Evolutionary conservation across 2,888 invertebrate genomes (phyloP), one percentile per base, ranked within the genome.

Genomic region (Leistus spinibarbis): DNA sequence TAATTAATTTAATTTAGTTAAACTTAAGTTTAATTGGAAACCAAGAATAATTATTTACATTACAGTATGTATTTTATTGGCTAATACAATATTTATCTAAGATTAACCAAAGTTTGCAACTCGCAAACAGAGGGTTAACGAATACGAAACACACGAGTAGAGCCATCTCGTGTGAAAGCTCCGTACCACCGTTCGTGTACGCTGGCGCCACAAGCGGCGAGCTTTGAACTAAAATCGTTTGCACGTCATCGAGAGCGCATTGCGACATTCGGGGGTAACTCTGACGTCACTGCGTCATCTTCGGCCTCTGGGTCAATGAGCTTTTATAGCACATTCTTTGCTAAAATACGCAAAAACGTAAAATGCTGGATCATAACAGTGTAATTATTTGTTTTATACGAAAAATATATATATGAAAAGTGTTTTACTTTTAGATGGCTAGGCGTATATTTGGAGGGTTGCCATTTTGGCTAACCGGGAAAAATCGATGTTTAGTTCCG

Each of bases 211-310:
- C 66, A 19, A 57, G 17, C 24, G 64, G 66, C 17, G 64, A 69
- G 68, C 69, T 75, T 75, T 69, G 69, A 54, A 75, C 75, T 75
- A 75, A 23, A 24, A 69, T 27, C 19, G 17, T 20, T 16, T 23
- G 19, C 19, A 73, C 73, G 73, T 73, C 73, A 73, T 62, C 56
- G 68, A 54, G 64, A 69, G 64, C 75, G 75, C 75, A 75, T 63
- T 75, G 75, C 75, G 75, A 64, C 66, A 54, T 24, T 54, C 40
- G 40, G 54, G 69, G 64, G 67, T 63, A 75, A 54, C 23, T 24
- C 56, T 75, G 75, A 75, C 75, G 75, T 75, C 75, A 75, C 16
- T 75, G 75, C 75, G 69, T 40, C 62, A 75, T 24, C 56, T 16
- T 22, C 68, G 64, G n/a, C 69, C 54, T 64, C 54, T 57, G 27